Evolutionary conservation across 2,888 invertebrate species (phyloP), one percentile per base, ranked within the genome.

Genomic region (Diloba caeruleocephala): DNA sequence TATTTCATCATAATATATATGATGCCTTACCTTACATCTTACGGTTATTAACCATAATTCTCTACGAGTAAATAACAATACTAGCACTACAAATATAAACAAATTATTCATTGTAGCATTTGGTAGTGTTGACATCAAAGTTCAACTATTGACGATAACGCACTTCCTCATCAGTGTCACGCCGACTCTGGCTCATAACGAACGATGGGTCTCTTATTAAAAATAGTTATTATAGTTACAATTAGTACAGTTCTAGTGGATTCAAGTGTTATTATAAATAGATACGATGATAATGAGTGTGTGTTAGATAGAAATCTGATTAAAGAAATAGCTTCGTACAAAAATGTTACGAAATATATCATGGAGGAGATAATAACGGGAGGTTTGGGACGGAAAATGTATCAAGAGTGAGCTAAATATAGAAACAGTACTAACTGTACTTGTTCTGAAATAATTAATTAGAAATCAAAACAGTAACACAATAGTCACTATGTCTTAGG

Each of bases 271-370:
- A 23, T 79, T 28, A 73, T 82, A 31, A 78, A 67, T 39, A 58
- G 74, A 10, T 74, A 62, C 42, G 74, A 75, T 12, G 61, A 75
- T 14, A 58, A 70, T 15, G 61, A 70, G 4, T 85, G 84, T 67
- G 31, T 48, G 2, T 45, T 84, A 15, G 74, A 76, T 50, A 25
- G 51, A 21, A 56, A 69, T 1, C 49, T 85, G 21, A 41, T 78
- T 0, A 58, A 85, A 9, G 96, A 96, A 89, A 96, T 96, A 61
- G 84, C 88, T 10, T 87, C 93, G 1, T 95, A 95, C 71, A 79
- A 89, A 67, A 82, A 88, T 48, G 73, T 89, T 5, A 94, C 94
- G 0, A 74, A 90, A 28, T 69, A 56, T 44, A 95, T 95, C 46
- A 85, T 94, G 50, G 71, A 90, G 5, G 84, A 88, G 44, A 86